Evolutionary conservation across 2,888 invertebrate genomes (phyloP).

Genomic region (Volucella inflata): DNA sequence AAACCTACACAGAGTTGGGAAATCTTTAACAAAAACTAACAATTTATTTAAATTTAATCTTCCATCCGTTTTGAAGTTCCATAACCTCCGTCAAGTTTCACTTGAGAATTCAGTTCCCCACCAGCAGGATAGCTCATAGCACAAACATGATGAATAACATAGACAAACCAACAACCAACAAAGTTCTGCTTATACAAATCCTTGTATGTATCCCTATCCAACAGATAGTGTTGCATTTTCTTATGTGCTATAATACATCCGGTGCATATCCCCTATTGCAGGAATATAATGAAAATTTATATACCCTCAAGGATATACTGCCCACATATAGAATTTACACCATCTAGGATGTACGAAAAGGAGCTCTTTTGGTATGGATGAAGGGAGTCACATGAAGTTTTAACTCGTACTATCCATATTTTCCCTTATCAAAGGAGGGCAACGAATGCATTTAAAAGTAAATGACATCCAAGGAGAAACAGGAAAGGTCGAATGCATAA

Average conservation of each 20-base stretch:
- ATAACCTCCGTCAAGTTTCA: too few relatives aligned
- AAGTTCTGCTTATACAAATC: too few relatives aligned
- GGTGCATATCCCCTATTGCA: slow-evolving; percentile 25
- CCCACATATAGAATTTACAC: slow-evolving; percentile 33
- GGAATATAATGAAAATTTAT: slow-evolving; percentile 20
- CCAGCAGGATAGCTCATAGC: background rate
- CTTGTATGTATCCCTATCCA: slow-evolving; percentile 13
- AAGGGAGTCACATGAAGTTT: background rate
- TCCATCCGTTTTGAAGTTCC: too few relatives aligned
- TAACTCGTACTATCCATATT: slow-evolving; percentile 16
- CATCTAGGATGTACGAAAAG: slow-evolving; percentile 51
- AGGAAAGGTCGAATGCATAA: slow-evolving; percentile 68
- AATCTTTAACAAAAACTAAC: too few relatives aligned
- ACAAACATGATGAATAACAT: slow-evolving; percentile 57
- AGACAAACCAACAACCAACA: slow-evolving; percentile 16
- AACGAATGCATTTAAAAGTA: slow-evolving; percentile 69
- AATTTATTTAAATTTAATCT: too few relatives aligned
- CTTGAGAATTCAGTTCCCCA: background rate
- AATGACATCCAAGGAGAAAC: slow-evolving; percentile 58
- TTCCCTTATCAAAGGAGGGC: slow-evolving; percentile 54
- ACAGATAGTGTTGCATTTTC: slow-evolving; percentile 28
- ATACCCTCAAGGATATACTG: slow-evolving; percentile 52
- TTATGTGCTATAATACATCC: slow-evolving; percentile 15
- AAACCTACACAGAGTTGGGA: too few relatives aligned
- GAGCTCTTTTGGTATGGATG: background rate